Conservation (phyloP, 2,888 invertebrate genomes). For the Ormyrus rosae region DNA sequence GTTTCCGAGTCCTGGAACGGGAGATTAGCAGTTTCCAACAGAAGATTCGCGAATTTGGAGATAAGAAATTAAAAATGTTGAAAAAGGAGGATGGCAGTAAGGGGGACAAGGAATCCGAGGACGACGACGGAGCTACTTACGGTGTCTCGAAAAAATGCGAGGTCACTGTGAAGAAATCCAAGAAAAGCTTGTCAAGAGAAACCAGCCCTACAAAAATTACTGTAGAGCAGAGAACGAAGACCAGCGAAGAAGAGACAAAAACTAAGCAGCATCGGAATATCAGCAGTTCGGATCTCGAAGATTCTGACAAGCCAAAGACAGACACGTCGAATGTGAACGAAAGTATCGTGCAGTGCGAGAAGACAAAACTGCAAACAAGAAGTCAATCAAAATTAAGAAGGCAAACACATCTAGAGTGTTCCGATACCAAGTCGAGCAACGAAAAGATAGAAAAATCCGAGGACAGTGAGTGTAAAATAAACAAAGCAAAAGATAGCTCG, state of each 20-base stretch:
- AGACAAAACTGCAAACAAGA: background rate
- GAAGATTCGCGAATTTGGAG: constrained; percentile 66
- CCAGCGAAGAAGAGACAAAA: constrained; percentile 40
- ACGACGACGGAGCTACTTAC: constrained; percentile 13
- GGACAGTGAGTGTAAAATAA: constrained; percentile 30
- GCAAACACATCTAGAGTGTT: constrained; percentile 36
- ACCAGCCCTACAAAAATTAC: constrained; percentile 46
- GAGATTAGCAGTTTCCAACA: constrained; percentile 69
- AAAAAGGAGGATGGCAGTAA: constrained; percentile 41
- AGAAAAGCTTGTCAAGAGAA: constrained; percentile 46
- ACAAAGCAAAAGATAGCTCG: constrained; percentile 30
- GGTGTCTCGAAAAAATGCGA: constrained; percentile 45
- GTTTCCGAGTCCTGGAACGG: constrained; percentile 70
- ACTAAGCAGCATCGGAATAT: constrained; percentile 1
- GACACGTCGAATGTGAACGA: constrained; percentile 4
- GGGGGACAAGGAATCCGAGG: constrained; percentile 42
- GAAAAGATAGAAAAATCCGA: constrained; percentile 44
- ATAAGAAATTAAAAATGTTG: constrained; percentile 61
- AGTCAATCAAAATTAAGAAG: constrained; percentile 40
- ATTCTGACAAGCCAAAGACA: constrained; percentile 22
- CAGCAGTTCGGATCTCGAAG: constrained; percentile 50
- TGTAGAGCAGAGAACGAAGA: constrained; percentile 41
- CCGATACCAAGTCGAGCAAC: constrained; percentile 38
- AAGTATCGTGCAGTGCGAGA: background rate
- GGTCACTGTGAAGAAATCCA: constrained; percentile 27